Conservation (phyloP, 2,888 invertebrate genomes). For the Ennomos erosarius region DNA sequence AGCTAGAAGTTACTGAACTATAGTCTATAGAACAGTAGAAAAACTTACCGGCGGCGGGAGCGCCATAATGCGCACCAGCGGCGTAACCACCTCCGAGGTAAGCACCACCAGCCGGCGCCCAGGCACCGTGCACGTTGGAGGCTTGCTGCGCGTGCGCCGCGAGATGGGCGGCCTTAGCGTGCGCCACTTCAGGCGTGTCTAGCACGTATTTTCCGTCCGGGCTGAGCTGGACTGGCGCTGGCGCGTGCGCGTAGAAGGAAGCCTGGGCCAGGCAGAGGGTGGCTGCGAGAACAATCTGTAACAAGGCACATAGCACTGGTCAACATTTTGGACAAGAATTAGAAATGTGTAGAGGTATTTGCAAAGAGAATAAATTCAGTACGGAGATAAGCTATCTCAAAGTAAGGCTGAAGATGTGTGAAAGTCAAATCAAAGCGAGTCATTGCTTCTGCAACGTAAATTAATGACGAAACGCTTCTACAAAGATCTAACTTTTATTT, state of each 20-base stretch:
- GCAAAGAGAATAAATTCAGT: no score
- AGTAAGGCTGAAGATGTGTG: no score
- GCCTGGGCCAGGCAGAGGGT: slow-evolving; percentile 82
- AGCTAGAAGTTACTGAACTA: no score
- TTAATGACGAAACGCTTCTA: no score
- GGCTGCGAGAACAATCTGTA: slow-evolving; percentile 79
- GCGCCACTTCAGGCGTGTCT: slow-evolving; percentile 84
- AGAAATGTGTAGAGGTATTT: no score
- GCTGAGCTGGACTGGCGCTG: slow-evolving; percentile 77
- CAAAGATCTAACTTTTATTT: no score
- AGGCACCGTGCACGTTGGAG: slow-evolving; percentile 76
- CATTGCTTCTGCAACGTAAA: no score
- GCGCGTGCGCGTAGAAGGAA: slow-evolving; percentile 81
- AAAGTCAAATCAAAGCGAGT: no score
- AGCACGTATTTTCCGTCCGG: slow-evolving; percentile 82
- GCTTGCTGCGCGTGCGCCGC: slow-evolving; percentile 81
- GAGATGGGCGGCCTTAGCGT: slow-evolving; percentile 78
- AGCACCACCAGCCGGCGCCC: slow-evolving; percentile 65
- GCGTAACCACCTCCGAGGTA: slow-evolving; percentile 58
- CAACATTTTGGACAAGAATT: neutral
- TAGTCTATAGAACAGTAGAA: neutral
- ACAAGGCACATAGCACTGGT: slow-evolving; percentile 24
- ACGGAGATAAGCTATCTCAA: no score
- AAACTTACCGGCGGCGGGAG: slow-evolving; percentile 75
- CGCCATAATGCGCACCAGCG: slow-evolving; percentile 71